A percentile compares a stretch with the other conserved stretches of the same genome.
Conservation (phyloP, 2,797 vertebrate genomes). For the Trachops cirrhosus region DNA sequence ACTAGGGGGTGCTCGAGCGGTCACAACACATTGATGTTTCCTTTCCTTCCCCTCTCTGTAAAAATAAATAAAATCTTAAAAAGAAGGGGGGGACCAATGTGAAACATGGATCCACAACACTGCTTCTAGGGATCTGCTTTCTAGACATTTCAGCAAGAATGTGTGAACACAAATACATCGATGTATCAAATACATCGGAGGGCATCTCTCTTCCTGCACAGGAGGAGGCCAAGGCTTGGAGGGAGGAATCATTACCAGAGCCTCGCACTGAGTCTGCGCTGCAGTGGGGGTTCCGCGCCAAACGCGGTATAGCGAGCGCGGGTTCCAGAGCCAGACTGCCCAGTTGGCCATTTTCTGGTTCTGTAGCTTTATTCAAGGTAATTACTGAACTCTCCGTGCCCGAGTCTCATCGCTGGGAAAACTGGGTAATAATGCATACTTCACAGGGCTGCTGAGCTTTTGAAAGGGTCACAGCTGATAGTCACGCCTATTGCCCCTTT, state of each 20-base stretch:
- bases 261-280: rapidly evolving
- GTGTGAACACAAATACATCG: background rate
- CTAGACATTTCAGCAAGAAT: background rate
- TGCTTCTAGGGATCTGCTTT: background rate
- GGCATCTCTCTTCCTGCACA: background rate
- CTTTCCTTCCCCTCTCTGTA: no score
- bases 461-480: background rate
- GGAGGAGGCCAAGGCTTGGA: background rate
- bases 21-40: no score
- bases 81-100: no score
- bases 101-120: background rate
- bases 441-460: background rate
- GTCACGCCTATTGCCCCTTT: background rate
- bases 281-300: background rate
- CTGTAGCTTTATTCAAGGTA: background rate
- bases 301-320: rapidly evolving
- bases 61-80: no score
- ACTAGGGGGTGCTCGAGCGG: no score
- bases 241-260: background rate
- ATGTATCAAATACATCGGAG: background rate
- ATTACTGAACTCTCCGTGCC: background rate
- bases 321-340: background rate
- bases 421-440: background rate
- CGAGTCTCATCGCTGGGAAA: background rate
- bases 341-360: background rate